A percentile compares a stretch with the other conserved stretches of the same genome.
phyloP scores from a whole-genome alignment of 2,888 invertebrate species.

The Campoplex capitator region DNA sequence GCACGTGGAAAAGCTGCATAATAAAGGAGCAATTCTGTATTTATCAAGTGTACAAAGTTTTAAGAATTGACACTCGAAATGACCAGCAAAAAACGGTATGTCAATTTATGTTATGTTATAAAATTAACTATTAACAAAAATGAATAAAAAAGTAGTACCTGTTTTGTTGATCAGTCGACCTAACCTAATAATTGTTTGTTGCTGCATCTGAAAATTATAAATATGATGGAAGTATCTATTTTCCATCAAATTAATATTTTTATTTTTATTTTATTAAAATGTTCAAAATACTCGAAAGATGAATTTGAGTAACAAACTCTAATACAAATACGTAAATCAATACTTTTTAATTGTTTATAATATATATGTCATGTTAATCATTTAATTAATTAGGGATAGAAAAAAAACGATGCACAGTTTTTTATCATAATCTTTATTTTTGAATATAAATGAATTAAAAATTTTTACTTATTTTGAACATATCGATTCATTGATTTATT shows the following conservation, averaged over 20 bases:
- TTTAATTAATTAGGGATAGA: no score
- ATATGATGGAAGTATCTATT: not conserved
- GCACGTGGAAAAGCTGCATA: constrained; percentile 17
- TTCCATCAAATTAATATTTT: not conserved
- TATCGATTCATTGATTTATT: not conserved
- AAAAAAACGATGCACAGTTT: no score
- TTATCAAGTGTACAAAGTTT: not conserved
- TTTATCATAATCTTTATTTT: no score
- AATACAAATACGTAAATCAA: not conserved
- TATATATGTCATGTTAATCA: not conserved
- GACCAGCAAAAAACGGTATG: constrained; percentile 64
- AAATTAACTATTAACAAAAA: not conserved
- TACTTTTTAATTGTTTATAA: not conserved
- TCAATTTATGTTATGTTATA: not conserved
- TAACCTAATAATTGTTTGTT: constrained; percentile 37
- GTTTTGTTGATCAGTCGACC: not conserved
- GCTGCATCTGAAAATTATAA: not conserved
- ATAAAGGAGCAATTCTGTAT: not conserved
- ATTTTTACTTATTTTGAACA: not conserved
- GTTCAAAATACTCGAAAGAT: not conserved
- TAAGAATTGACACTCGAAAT: constrained; percentile 33
- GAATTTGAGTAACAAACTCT: not conserved
- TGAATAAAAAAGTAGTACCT: not conserved
- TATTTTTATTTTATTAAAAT: not conserved
- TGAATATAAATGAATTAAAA: not conserved